Conservation (phyloP, 2,888 invertebrate genomes). For the Parochlus steinenii region DNA sequence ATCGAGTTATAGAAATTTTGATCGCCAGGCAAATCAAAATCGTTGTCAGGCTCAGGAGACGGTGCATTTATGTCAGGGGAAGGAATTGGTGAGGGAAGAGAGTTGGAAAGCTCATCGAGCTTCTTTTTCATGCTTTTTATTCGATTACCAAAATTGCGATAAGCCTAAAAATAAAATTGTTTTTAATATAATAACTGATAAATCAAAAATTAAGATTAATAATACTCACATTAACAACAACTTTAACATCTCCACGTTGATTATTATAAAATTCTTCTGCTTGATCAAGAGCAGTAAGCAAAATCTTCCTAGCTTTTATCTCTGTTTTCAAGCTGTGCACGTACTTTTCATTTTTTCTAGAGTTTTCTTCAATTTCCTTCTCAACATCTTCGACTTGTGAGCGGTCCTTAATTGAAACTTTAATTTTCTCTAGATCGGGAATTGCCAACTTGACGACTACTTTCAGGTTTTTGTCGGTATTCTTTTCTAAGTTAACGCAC, state of each 20-base stretch:
- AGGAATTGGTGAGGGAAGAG: constrained; percentile 46
- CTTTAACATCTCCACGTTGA: constrained; percentile 86
- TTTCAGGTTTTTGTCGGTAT: constrained; percentile 51
- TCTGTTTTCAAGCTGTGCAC: constrained; percentile 66
- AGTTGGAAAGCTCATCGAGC: constrained; percentile 62
- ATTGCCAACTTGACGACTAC: constrained; percentile 32
- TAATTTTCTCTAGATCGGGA: constrained; percentile 58
- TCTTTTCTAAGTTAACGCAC: constrained; percentile 53
- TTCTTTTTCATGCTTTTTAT: constrained; percentile 75
- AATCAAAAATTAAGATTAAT: neutral
- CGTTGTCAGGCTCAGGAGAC: constrained; percentile 69
- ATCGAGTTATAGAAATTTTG: constrained; percentile 16
- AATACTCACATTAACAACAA: constrained; percentile 81
- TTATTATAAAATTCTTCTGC: constrained; percentile 77
- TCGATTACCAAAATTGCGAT: constrained; percentile 80
- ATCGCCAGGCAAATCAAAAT: constrained; percentile 54
- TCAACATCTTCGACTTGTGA: constrained; percentile 75
- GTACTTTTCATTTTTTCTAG: constrained; percentile 61
- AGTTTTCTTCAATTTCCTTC: constrained; percentile 70
- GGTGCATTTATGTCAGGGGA: constrained; percentile 46
- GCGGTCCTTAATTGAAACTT: constrained; percentile 40
- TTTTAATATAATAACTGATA: neutral
- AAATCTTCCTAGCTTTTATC: constrained; percentile 59
- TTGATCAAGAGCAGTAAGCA: constrained; percentile 61
- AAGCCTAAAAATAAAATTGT: constrained; percentile 46